phyloP scores from a whole-genome alignment of 2,888 invertebrate species.

The Zonitis immaculata region DNA sequence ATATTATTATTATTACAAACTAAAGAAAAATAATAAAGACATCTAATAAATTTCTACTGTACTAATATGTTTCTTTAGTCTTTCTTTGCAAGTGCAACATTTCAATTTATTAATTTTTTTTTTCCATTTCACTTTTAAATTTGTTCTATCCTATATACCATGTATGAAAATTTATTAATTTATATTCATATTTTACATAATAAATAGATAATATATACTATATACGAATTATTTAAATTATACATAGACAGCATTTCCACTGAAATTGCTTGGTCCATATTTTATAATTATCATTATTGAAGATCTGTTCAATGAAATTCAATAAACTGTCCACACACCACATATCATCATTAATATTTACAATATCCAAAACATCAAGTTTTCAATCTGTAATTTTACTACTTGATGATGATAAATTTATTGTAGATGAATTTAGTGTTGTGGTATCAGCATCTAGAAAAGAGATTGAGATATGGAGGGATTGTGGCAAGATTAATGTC shows the following conservation, averaged over 20 bases:
- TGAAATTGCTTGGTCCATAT: conserved; percentile 26
- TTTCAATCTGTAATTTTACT: conserved; percentile 27
- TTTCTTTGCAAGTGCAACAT: conserved; percentile 19
- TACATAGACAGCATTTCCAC: conserved; percentile 25
- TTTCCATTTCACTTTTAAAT: background rate
- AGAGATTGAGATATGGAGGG: conserved; percentile 14
- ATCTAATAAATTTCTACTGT: conserved; percentile 32
- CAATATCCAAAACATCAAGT: background rate
- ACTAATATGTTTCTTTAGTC: conserved; percentile 41
- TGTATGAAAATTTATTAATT: conserved; percentile 22
- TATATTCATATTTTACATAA: conserved; percentile 23
- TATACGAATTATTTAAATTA: conserved; percentile 22
- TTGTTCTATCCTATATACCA: conserved; percentile 20
- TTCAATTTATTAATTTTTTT: background rate
- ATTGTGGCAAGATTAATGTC: conserved; percentile 21
- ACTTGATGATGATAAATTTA: conserved; percentile 18
- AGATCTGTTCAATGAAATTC: background rate
- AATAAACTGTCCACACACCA: conserved; percentile 14
- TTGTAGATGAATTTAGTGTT: conserved; percentile 33
- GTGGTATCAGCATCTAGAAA: conserved; percentile 35
- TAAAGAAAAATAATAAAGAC: conserved; percentile 35
- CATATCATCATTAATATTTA: conserved; percentile 7
- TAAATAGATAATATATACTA: conserved; percentile 17
- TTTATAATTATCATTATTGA: conserved; percentile 10
- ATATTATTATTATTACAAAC: no score